Evolutionary conservation across 2,797 vertebrate genomes (phyloP).

Genomic region (Helicolenus hilgendorfi): DNA sequence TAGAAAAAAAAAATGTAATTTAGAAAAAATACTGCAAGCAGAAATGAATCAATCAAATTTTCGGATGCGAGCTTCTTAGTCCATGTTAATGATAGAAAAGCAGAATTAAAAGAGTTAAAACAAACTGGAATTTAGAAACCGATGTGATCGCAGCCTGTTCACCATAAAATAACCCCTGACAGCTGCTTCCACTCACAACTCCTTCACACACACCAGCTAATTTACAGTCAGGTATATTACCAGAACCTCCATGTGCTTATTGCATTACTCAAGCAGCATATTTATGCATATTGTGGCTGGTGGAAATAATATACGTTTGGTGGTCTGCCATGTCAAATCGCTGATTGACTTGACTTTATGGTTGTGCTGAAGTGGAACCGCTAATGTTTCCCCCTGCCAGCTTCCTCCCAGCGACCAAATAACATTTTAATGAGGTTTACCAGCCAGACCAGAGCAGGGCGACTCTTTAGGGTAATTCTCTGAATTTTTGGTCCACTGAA

Average conservation of each 20-base stretch:
- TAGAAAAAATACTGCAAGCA: too few species aligned
- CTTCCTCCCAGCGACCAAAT: slow-evolving; percentile 71
- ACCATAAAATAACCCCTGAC: slow-evolving; percentile 46
- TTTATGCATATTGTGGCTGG: slow-evolving; percentile 53
- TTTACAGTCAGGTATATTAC: slow-evolving; percentile 69
- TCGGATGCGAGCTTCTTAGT: background rate
- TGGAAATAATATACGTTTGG: slow-evolving; percentile 75
- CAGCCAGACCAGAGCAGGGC: slow-evolving; percentile 65
- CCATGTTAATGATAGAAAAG: background rate
- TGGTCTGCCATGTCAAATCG: slow-evolving; percentile 71
- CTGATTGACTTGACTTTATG: slow-evolving; percentile 78
- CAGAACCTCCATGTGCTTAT: slow-evolving; percentile 34
- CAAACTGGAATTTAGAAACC: slow-evolving; percentile 14
- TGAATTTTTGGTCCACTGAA: slow-evolving; percentile 67
- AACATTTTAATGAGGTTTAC: slow-evolving; percentile 85
- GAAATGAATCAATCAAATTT: background rate
- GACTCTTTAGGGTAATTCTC: slow-evolving; percentile 69
- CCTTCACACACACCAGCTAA: slow-evolving; percentile 45
- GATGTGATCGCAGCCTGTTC: slow-evolving; percentile 5
- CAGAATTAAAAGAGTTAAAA: slow-evolving; percentile 38
- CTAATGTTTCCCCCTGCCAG: slow-evolving; percentile 61
- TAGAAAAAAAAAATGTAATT: too few species aligned
- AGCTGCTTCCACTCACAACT: slow-evolving; percentile 75
- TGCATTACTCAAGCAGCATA: slow-evolving; percentile 56
- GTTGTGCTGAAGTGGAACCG: slow-evolving; percentile 72